Evolutionary conservation across 1,140 invertebrate genomes (phyloP), one percentile per base, ranked within the genome.

Genomic region (Manduca sexta): DNA sequence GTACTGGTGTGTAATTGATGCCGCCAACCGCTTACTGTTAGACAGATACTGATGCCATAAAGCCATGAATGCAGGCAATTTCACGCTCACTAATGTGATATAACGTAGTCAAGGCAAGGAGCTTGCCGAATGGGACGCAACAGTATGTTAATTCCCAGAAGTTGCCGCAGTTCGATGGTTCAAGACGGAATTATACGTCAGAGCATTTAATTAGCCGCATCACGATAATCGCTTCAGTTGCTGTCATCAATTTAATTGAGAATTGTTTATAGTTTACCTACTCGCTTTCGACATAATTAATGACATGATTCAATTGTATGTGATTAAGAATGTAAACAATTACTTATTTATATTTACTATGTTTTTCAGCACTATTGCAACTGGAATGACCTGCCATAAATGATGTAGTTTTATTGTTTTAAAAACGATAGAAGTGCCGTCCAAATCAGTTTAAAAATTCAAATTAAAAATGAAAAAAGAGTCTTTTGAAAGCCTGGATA

Each of bases 121-220:
- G 35, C 26, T 38, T 13, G 51, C 26, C 18, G 11, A 21, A 15
- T 44, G 43, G 38, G 45, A 34, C 38, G 30, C 26, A 26, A 33
- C 48, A 35, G 46, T 56, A 57, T 58, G 56, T 48, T 59, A 63
- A 63, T 63, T 58, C 52, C 46, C 14, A n/a, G 18, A 43, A 38
- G 45, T 46, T 29, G 2, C 21, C 17, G 17, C 34, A 37, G 26
- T 5, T 30, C 35, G 34, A 46, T 21, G 34, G 7, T 18, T 45
- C 43, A 45, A 56, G 47, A 33, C 43, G 49, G 12, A 40, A 45
- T 41, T 48, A 48, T 15, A 51, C 39, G 49, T 54, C 41, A 49
- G 45, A 52, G 42, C 26, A 37, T 56, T 42, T 58, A 63, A 63
- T 63, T 63, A 52, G 45, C 17, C 40, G 30, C 52, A 49, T 53